Evolutionary conservation across 2,888 invertebrate genomes (phyloP), one percentile per base, ranked within the genome.

Genomic region (Pseudanteris insignis): DNA sequence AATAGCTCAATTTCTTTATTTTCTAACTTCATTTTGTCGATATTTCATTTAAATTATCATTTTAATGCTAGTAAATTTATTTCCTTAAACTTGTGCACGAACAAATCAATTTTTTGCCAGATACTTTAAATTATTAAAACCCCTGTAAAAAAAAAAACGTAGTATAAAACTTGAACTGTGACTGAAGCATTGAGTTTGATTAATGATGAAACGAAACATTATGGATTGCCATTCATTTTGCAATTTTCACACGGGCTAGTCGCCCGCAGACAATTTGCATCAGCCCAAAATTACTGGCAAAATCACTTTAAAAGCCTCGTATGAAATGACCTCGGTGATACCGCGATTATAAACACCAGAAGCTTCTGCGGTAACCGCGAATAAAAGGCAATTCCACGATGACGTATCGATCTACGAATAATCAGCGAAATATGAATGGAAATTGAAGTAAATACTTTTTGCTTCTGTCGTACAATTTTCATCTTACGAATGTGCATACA

Each of bases 341-440:
- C 51, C 51, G 33, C 51, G 36, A 46, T 59, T 59, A 59, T 59
- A 40, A 51, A 46, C 44, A 58, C 14, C 46, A 51, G 40, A 41
- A 29, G 29, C 33, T 24, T 46, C 28, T 47, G 51, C 47, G 40
- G 29, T 51, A 51, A 59, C 59, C 59, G 51, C 55, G 53, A 64
- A 71, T 67, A 63, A 70, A 67, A 67, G 64, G 61, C 65, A 68
- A 63, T 66, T 63, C 54, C 61, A 62, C 65, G 66, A 67, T 65
- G 38, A 57, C 55, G 18, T 44, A 36, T 34, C 40, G 34, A 46
- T 24, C 36, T 37, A n/a, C 24, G 29, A 47, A 53, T 24, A 46
- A 13, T 11, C 7, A 30, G 25, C 43, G 32, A 50, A 50, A 37
- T 46, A 38, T 32, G 34, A 51, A 46, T 46, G 46, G 41, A 41